Evolutionary conservation across 2,888 invertebrate genomes (phyloP).

Genomic region (Rhopalosiphum nymphaeae): DNA sequence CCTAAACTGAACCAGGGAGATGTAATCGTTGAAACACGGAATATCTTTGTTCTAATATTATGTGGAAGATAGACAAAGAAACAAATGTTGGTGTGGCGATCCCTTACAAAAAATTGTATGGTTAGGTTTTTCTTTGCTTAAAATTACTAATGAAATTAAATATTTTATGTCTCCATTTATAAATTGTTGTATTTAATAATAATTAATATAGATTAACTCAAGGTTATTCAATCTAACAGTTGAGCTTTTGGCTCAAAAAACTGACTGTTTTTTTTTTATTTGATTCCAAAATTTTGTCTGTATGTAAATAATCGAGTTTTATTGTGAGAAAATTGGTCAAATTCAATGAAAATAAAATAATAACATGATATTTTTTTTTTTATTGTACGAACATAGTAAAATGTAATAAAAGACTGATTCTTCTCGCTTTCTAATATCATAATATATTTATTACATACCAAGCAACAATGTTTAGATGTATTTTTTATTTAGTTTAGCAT

Average conservation of each 20-base stretch:
- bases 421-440: background rate
- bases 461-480: background rate
- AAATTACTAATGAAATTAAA: background rate
- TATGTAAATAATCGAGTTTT: background rate
- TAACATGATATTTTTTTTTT: too few species aligned
- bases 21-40: too few species aligned
- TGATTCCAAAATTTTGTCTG: background rate
- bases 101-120: background rate
- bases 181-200: background rate
- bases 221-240: background rate
- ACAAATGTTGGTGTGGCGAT: too few species aligned
- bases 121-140: background rate
- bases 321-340: background rate
- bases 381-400: too few species aligned
- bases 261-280: background rate
- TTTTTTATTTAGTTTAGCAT: background rate
- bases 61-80: too few species aligned
- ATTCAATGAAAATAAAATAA: background rate
- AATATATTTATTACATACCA: background rate
- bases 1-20: too few species aligned
- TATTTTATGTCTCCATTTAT: background rate
- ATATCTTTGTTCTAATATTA: too few species aligned
- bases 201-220: background rate
- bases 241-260: background rate
- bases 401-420: background rate